A percentile compares a stretch with the other conserved stretches of the same genome.
Conservation (phyloP, 2,888 invertebrate species). For the Bembecia ichneumoniformis region DNA sequence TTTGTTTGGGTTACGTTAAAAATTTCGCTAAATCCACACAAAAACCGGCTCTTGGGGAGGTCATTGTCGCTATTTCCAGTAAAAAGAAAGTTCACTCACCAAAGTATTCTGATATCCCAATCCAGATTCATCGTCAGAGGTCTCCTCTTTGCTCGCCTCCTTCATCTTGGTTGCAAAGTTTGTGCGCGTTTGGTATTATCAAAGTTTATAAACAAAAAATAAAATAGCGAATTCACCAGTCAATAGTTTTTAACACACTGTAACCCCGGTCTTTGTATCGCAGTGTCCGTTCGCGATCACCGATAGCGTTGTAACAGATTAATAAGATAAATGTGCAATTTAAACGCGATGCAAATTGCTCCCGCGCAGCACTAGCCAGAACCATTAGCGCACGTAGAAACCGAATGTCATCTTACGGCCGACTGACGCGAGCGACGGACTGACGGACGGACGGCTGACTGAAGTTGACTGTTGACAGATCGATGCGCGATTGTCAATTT, state of each 20-base stretch:
- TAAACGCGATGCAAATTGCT: constrained; percentile 60
- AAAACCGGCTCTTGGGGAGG: not conserved
- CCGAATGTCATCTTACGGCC: constrained; percentile 46
- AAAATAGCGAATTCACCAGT: not conserved
- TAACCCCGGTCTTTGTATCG: not conserved
- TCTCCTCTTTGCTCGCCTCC: constrained; percentile 50
- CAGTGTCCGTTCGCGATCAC: constrained; percentile 29
- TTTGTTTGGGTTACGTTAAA: too few species aligned
- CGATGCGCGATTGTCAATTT: too few species aligned
- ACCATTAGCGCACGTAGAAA: constrained; percentile 37
- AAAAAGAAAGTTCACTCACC: constrained; percentile 71
- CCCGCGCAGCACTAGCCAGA: constrained; percentile 29
- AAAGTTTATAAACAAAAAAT: constrained; percentile 1
- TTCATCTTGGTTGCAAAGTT: constrained; percentile 43
- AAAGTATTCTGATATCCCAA: constrained; percentile 80
- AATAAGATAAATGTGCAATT: constrained; percentile 57
- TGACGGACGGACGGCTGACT: constrained; percentile 28
- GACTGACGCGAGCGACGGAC: constrained; percentile 30
- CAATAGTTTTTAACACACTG: not conserved
- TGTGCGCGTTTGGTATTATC: constrained; percentile 5
- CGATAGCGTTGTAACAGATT: constrained; percentile 43
- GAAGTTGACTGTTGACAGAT: not conserved
- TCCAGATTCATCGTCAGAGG: constrained; percentile 74
- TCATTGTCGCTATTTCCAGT: constrained; percentile 25
- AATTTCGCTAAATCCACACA: not conserved